Base-by-base conservation (phyloP, 2,797 vertebrate species). In the Leuciscus waleckii region DNA sequence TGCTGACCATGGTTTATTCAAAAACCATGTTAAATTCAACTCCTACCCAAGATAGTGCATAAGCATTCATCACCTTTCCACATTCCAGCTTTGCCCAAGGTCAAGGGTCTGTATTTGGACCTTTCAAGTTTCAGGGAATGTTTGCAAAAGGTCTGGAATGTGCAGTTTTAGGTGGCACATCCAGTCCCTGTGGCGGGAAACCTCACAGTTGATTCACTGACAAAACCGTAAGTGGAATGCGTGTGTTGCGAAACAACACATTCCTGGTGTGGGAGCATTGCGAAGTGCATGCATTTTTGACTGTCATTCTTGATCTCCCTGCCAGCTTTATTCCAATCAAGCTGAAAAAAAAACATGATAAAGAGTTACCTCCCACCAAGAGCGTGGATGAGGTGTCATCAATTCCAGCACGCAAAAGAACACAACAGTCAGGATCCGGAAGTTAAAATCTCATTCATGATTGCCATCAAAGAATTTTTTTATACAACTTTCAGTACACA, bases 121-220 rank as follows among this genome's bases (percentile, higher is more conserved):
- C 32, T 65, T 75, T 75, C 29, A 51, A 83, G 21, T 51, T 26
- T 83, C 71, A 26, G 29, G 5, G 5, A 75, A 49, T 75, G 56
- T 84, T 54, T 54, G 69, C 54, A 54, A 73, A 85, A 79, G 56
- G 61, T 58, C 71, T 65, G 61, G 75, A 86, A 82, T 32, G 23
- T 63, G n/a, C 58, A 84, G 85, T 88, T 92, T 83, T 76, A 88
- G 76, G 81, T 91, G 84, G 90, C 87, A 65, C 85, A 81, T 79
- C 6, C 10, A 65, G 75, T 56, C 54, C 43, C 67, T 77, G 83
- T 75, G 39, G 75, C 58, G 4, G 65, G 9, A 39, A n/a, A 76
- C 67, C 74, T 65, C 75, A 41, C 39, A 54, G 19, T 61, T 67
- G 35, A 37, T 76, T 85, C 54, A 41, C 77, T 63, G 46, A 82